phyloP scores from a whole-genome alignment of 2,888 invertebrate species.

The Zonitis immaculata region DNA sequence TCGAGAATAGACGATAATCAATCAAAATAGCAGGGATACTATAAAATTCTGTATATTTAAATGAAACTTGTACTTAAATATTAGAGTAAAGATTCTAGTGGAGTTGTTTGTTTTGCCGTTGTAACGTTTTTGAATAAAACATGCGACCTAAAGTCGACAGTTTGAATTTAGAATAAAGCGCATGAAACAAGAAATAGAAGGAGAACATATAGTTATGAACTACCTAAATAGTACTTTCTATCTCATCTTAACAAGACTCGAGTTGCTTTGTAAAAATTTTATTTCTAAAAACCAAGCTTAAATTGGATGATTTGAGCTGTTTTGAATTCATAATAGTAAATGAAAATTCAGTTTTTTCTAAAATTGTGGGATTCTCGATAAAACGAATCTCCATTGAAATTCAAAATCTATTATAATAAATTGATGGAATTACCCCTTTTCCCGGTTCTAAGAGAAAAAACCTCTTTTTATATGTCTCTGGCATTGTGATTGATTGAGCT shows the following conservation, averaged over 20 bases:
- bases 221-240: background rate
- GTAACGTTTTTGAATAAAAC: background rate
- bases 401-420: too few species aligned
- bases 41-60: too few species aligned
- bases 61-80: too few species aligned
- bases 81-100: background rate
- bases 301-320: too few species aligned
- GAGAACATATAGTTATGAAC: too few species aligned
- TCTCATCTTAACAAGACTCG: background rate
- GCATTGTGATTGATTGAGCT: constrained; percentile 26
- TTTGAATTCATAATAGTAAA: background rate
- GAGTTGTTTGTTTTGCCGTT: background rate
- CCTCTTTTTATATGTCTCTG: constrained; percentile 27
- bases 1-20: too few species aligned
- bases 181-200: background rate
- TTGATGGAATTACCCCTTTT: constrained; percentile 3
- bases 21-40: too few species aligned
- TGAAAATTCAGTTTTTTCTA: background rate
- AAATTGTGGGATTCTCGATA: too few species aligned
- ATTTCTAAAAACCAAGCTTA: background rate
- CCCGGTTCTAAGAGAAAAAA: too few species aligned
- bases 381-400: too few species aligned
- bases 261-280: background rate
- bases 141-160: background rate
- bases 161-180: background rate